Conservation (phyloP, 1,140 invertebrate genomes). For the Drosophila nigromelanica region DNA sequence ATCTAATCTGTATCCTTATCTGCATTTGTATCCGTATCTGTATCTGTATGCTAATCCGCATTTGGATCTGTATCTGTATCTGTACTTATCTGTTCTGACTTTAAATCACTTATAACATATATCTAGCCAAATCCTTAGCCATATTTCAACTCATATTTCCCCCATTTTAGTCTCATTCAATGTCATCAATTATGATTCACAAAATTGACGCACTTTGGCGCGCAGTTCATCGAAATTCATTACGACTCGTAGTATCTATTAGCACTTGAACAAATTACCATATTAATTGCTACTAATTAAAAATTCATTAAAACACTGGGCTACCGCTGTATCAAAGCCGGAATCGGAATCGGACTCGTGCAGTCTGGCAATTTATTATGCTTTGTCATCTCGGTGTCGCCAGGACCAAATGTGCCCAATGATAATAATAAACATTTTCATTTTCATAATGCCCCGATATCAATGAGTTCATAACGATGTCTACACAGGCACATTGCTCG, state of each 20-base stretch:
- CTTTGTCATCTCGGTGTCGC: constrained; percentile 71
- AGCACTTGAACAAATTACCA: constrained; percentile 78
- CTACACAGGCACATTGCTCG: constrained; percentile 22
- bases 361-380: constrained; percentile 69
- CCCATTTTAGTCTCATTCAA: too few species aligned
- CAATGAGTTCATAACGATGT: constrained; percentile 71
- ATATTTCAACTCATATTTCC: not conserved
- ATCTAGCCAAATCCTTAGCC: not conserved
- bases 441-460: constrained; percentile 68
- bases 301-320: constrained; percentile 74
- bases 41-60: not conserved
- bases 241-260: constrained; percentile 48
- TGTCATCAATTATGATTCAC: not conserved
- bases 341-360: constrained; percentile 28
- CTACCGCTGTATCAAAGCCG: constrained; percentile 31
- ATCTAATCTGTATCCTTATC: not conserved
- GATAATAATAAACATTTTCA: constrained; percentile 81
- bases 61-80: not conserved
- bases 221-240: constrained; percentile 5
- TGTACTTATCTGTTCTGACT: not conserved
- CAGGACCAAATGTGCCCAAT: constrained; percentile 59
- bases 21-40: not conserved
- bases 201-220: constrained; percentile 3
- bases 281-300: constrained; percentile 82
- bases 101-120: not conserved